phyloP scores from a whole-genome alignment of 1,140 invertebrate species.

The Metopolophium dirhodum region DNA sequence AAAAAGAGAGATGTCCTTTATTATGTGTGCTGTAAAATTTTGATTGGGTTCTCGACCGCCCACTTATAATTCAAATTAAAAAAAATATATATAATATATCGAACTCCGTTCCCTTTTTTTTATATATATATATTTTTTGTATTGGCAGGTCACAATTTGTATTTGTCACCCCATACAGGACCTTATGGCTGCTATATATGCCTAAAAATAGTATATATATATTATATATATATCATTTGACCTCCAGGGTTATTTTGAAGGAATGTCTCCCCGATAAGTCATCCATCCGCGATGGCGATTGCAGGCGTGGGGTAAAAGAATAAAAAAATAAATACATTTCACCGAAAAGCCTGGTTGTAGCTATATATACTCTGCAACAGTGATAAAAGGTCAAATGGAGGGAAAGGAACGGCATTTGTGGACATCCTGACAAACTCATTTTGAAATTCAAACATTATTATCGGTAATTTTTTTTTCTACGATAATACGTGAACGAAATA shows the following conservation, averaged over 20 bases:
- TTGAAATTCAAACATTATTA: constrained; percentile 50
- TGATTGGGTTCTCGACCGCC: neutral
- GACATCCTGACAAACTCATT: constrained; percentile 37
- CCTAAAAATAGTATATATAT: neutral
- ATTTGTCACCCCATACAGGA: neutral
- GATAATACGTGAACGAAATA: constrained; percentile 43
- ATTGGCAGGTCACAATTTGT: neutral
- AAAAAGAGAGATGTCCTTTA: neutral
- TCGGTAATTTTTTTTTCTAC: constrained; percentile 25
- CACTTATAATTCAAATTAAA: constrained; percentile 11
- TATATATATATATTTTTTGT: no score
- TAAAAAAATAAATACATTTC: neutral
- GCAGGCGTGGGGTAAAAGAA: neutral
- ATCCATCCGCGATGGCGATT: neutral
- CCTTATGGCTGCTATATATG: neutral
- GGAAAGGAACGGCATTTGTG: neutral
- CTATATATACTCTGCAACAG: neutral
- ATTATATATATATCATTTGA: neutral
- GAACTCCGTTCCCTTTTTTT: neutral
- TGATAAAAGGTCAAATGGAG: constrained; percentile 34
- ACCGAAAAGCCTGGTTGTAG: neutral
- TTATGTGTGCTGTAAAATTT: constrained; percentile 4
- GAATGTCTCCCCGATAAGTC: neutral
- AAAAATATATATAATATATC: neutral
- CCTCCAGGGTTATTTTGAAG: neutral